Evolutionary conservation across 1,140 invertebrate species (phyloP).

Genomic region (Wasmannia auropunctata): DNA sequence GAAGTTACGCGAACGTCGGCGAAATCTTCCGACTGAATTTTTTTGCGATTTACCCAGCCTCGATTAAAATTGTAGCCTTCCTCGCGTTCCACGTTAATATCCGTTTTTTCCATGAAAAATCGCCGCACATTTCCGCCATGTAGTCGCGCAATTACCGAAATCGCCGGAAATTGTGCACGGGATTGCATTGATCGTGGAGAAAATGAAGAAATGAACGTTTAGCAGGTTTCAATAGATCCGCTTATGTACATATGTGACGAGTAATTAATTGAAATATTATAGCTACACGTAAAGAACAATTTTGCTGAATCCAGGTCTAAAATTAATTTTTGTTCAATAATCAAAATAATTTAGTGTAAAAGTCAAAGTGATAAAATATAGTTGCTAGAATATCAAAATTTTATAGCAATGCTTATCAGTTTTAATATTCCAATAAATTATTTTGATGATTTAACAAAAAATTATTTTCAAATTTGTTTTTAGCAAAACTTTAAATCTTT

Average conservation of each 20-base stretch:
- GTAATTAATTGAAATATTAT: background rate
- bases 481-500: too few relatives aligned
- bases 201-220: background rate
- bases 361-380: too few relatives aligned
- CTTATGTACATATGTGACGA: background rate
- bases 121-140: background rate
- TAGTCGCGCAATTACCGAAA: slow-evolving; percentile 5
- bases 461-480: too few relatives aligned
- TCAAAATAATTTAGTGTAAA: too few relatives aligned
- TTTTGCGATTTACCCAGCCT: slow-evolving; percentile 21
- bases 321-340: too few relatives aligned
- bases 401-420: too few relatives aligned
- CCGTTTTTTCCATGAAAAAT: slow-evolving; percentile 15
- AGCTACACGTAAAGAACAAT: background rate
- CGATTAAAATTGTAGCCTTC: slow-evolving; percentile 21
- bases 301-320: too few relatives aligned
- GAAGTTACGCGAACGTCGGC: background rate
- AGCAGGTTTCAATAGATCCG: background rate
- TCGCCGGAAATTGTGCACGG: slow-evolving; percentile 21
- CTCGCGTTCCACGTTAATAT: slow-evolving; percentile 25
- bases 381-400: too few relatives aligned
- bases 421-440: too few relatives aligned
- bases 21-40: slow-evolving; percentile 12
- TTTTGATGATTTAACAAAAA: too few relatives aligned
- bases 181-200: background rate